Conservation (phyloP, 2,797 vertebrate genomes). For the Rhynchotus rufescens region DNA sequence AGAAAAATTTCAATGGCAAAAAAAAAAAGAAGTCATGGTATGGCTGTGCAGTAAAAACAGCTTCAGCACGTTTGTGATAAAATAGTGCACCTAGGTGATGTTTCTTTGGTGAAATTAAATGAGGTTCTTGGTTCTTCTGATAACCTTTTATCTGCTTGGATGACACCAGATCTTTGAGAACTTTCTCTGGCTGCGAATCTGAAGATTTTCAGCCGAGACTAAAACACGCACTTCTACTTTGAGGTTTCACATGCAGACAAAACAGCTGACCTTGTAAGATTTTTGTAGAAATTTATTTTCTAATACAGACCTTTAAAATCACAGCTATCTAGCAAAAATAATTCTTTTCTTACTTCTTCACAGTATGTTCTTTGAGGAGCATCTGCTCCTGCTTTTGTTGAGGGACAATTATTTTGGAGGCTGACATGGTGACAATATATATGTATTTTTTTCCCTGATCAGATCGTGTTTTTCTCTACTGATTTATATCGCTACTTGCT, state of each 20-base stretch:
- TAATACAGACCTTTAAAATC: constrained; percentile 24
- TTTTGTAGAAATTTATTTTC: constrained; percentile 31
- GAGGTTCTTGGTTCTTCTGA: constrained; percentile 17
- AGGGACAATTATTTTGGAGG: neutral
- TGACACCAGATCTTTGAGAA: constrained; percentile 42
- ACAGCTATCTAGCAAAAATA: neutral
- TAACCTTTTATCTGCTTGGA: constrained; percentile 46
- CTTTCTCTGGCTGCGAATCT: constrained; percentile 28
- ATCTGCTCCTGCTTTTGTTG: neutral
- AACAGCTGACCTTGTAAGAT: constrained; percentile 20
- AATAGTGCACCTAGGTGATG: neutral
- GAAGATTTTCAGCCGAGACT: constrained; percentile 22
- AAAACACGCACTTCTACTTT: neutral
- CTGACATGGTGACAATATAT: neutral
- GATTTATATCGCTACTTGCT: neutral
- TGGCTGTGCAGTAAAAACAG: neutral
- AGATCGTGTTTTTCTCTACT: neutral
- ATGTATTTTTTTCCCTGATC: neutral
- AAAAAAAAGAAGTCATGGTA: neutral
- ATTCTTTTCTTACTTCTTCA: neutral
- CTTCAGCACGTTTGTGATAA: neutral
- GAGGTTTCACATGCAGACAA: constrained; percentile 33
- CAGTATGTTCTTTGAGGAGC: neutral
- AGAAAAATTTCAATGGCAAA: constrained; percentile 4
- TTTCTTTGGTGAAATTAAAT: constrained; percentile 34